These are phyloP conservation scores for Scomber japonicus DNA, from an alignment of 2,113 vertebrate genomes.

Conservation along the genomic window DNA sequence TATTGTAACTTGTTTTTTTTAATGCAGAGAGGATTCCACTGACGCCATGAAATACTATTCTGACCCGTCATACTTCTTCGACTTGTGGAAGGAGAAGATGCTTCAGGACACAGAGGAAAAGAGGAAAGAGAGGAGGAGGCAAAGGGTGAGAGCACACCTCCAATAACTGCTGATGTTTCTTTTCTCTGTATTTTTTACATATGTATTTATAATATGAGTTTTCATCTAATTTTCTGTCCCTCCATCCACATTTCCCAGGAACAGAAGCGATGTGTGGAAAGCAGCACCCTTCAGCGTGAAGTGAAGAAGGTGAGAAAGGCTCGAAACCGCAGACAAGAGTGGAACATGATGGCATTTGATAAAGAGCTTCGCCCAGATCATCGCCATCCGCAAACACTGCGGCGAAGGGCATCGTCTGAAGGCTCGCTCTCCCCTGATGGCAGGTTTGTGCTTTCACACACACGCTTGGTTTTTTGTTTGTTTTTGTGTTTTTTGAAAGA, in stretches of 20 bases:
- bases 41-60: constrained; percentile 97
- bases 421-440: constrained; percentile 93
- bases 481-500: no score
- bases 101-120: constrained; percentile 97
- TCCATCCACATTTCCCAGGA: constrained; percentile 82
- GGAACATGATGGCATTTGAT: constrained; percentile 98
- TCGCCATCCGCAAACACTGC: constrained; percentile 90
- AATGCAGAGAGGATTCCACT: constrained; percentile 91
- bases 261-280: constrained; percentile 92
- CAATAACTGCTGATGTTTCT: no score
- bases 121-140: constrained; percentile 88
- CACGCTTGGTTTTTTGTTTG: no score
- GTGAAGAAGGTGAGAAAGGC: constrained; percentile 98
- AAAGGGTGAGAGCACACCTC: constrained; percentile 71
- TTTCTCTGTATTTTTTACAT: no score
- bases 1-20: constrained; percentile 16
- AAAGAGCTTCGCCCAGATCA: constrained; percentile 96
- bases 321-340: constrained; percentile 95
- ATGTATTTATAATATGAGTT: not conserved
- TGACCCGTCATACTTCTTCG: constrained; percentile 97
- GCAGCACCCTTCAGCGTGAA: constrained; percentile 91
- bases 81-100: constrained; percentile 99
- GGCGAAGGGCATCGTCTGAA: constrained; percentile 91
- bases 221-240: not conserved
- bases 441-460: constrained; percentile 86